These are phyloP conservation scores for Sarcophaga subvicina DNA, from an alignment of 2,888 invertebrate species.

Conservation along the genomic window DNA sequence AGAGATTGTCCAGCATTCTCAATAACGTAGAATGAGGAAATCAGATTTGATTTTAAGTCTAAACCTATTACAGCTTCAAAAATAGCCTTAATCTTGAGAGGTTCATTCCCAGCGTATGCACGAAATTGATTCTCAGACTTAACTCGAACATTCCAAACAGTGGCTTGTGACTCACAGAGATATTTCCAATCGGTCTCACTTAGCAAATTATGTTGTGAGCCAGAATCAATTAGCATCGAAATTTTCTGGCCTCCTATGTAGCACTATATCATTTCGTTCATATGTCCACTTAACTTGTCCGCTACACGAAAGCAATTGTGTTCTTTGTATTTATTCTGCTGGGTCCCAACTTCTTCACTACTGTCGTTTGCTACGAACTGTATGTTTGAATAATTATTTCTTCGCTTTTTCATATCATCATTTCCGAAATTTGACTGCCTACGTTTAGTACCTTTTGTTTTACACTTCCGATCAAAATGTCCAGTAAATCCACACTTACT, in stretches of 20 bases:
- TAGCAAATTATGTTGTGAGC: conserved; percentile 30
- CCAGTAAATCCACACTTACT: conserved; percentile 61
- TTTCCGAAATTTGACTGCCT: conserved; percentile 27
- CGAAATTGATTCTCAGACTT: conserved; percentile 49
- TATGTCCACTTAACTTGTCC: conserved; percentile 36
- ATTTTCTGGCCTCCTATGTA: conserved; percentile 41
- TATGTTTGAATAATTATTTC: conserved; percentile 42
- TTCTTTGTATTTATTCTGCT: conserved; percentile 51
- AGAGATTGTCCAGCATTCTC: conserved; percentile 48
- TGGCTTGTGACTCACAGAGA: conserved; percentile 38
- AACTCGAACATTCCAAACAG: conserved; percentile 49
- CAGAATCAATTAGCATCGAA: conserved; percentile 39
- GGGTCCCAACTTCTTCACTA: conserved; percentile 12
- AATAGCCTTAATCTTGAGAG: conserved; percentile 23
- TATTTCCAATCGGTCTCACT: conserved; percentile 27
- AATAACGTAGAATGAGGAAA: conserved; percentile 57
- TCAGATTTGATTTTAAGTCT: conserved; percentile 40
- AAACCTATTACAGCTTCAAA: conserved; percentile 51
- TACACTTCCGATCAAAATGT: conserved; percentile 44
- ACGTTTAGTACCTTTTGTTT: conserved; percentile 30
- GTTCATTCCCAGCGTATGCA: no score
- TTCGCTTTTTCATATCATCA: neutral
- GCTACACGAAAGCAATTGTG: conserved; percentile 59
- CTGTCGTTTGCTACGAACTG: conserved; percentile 46
- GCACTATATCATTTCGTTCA: no score